These are phyloP conservation scores for Gila robusta DNA, from an alignment of 2,797 vertebrate genomes.

Conservation along the genomic window DNA sequence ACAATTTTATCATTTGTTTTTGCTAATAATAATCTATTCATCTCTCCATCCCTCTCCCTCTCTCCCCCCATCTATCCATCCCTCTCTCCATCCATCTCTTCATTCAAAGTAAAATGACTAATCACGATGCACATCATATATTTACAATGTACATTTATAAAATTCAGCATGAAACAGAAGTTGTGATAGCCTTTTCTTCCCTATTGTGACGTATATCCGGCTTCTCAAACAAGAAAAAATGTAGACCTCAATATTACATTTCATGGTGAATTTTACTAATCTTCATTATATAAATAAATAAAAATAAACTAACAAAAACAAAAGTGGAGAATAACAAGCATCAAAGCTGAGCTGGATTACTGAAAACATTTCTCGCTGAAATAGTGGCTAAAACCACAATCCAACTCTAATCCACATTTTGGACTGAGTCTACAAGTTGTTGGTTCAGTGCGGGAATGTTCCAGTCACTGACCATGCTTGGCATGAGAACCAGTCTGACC, in stretches of 20 bases:
- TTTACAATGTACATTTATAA: too few species aligned
- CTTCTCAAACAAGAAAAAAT: too few species aligned
- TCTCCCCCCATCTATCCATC: too few species aligned
- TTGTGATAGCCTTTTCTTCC: not conserved
- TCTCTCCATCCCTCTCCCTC: too few species aligned
- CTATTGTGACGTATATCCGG: not conserved
- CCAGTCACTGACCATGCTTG: constrained; percentile 42
- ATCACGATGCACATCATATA: too few species aligned
- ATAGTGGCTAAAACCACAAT: constrained; percentile 8
- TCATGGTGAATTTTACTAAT: not conserved
- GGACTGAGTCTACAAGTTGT: constrained; percentile 46
- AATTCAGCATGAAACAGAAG: not conserved
- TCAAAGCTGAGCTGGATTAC: not conserved
- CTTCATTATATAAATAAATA: not conserved
- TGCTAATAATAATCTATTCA: too few species aligned
- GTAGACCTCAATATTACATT: not conserved
- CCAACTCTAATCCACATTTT: constrained; percentile 15
- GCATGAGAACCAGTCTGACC: constrained; percentile 58
- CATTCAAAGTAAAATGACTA: too few species aligned
- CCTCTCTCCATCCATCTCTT: too few species aligned
- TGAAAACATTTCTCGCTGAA: constrained; percentile 2
- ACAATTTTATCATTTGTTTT: not conserved
- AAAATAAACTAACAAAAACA: not conserved
- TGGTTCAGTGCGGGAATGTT: constrained; percentile 57
- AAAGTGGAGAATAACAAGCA: not conserved